Evolutionary conservation across 2,113 vertebrate species (phyloP).

Genomic region (Bubo scandiacus): DNA sequence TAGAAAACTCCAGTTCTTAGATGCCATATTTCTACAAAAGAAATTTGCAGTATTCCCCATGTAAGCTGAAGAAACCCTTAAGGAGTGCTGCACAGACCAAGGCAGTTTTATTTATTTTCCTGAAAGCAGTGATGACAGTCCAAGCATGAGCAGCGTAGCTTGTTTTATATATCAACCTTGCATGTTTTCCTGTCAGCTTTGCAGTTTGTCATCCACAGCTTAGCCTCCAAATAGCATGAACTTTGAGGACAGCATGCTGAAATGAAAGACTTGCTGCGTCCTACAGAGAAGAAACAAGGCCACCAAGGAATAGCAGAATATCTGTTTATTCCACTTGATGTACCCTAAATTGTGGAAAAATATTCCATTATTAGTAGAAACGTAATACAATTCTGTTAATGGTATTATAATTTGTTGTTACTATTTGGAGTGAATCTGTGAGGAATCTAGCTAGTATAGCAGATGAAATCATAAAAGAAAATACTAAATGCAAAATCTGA

Average conservation of each 20-base stretch:
- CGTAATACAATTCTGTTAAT: neutral
- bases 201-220: conserved; percentile 42
- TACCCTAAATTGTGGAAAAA: conserved; percentile 15
- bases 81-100: neutral
- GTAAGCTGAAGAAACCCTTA: neutral
- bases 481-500: conserved; percentile 21
- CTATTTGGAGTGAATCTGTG: neutral
- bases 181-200: conserved; percentile 47
- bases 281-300: neutral
- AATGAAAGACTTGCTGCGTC: conserved; percentile 25
- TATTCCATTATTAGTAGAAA: neutral
- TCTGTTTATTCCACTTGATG: neutral
- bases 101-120: conserved; percentile 20
- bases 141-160: neutral
- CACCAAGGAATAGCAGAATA: neutral
- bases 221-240: conserved; percentile 27
- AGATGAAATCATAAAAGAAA: conserved; percentile 21
- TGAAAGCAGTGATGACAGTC: neutral
- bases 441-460: neutral
- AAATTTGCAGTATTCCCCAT: neutral
- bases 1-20: neutral
- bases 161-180: conserved; percentile 26
- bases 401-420: conserved; percentile 9
- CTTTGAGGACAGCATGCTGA: conserved; percentile 33
- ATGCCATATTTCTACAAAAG: neutral